Base-by-base conservation (phyloP, 53 echinoderm and acorn worm species). In the Zoroaster sp. region DNA sequence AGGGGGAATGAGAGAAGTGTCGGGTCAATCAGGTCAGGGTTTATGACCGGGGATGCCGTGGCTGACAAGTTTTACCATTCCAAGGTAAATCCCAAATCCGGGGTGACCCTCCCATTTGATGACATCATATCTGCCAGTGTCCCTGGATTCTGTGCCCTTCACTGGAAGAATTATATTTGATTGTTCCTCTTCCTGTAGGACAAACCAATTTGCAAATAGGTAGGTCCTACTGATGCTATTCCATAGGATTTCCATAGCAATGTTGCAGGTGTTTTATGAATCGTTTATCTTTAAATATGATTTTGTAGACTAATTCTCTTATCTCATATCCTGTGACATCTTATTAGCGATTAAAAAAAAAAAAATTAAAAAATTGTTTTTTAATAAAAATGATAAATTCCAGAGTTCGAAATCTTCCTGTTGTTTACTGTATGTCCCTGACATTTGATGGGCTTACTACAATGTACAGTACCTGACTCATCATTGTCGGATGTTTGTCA, bases 401-500 rank as follows among this genome's bases (percentile, higher is more conserved):
- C 4, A 36, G 25, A 9, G 13, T 1, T 6, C 34, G 3, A 13
- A 17, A 35, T 23, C 3, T 69, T 32, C 10, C 7, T 31, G 9
- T 13, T 31, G 31, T 69, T 69, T 0, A 35, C 2, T 30, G 45
- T 78, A 35, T 35, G 59, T 31, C 78, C 78, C 78, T 78, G 78
- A 59, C 78, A 78, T 78, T 78, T 78, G 78, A 17, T 17, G 38
- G 63, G 37, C 54, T 78, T 63, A 25, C 25, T 17, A 17, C 46
- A 17, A 35, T 17, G 41, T 39, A 7, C 3, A 31, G 73, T 14
- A n/a, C 52, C 40, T 78, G 78, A 78, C 53, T 78, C 78, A 78
- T 59, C 39, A 52, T 5, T 34, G 59, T 78, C 59, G 36, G 54
- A 55, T 63, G 53, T 78, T 78, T 49, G 78, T 78, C 78, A 78